Base-by-base conservation (phyloP, 2,888 invertebrate species). In the Homarus gammarus region DNA sequence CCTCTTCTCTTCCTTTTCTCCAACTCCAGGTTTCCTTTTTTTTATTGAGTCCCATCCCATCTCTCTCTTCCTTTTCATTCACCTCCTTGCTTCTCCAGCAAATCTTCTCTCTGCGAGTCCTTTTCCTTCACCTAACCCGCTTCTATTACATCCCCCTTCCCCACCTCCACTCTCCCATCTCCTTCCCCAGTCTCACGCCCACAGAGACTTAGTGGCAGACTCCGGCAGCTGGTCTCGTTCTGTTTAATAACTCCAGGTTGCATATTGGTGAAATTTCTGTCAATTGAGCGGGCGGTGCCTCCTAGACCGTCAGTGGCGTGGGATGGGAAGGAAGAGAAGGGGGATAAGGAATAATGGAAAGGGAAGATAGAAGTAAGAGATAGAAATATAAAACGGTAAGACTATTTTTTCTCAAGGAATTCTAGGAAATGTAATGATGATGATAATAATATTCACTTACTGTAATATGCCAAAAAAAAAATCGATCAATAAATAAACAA, bases 261-360 rank as follows among this genome's bases (percentile, higher is more conserved):
- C 72, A 70, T 83, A 72, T 72, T 51, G 83, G 44, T 51, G 83
- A 83, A 83, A 83, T 72, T 83, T 51, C 51, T 83, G 83, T 83
- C 83, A 72, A 83, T 72, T 83, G 49, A 44, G 38, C 27, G 51
- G 72, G 51, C 27, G 49, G 72, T 51, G 51, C 27, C 18, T 33
- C 44, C 31, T 44, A 44, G 22, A 8, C 27, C 36, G 56, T 31
- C 36, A 31, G 51, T 2, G 12, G 51, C 44, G n/a, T 3, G 38
- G n/a, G 31, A 2, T 22, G 27, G 31, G 6, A 10, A 36, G 72
- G 27, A 27, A 27, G 61, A 27, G n/a, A 27, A n/a, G 27, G 18
- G 27, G 27, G 36, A 27, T 10, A 2, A 22, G 1, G 15, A 40
- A 70, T 3, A 70, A 70, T 8, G 70, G 10, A 31, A 68, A 33